Base-by-base conservation (phyloP, 2,113 vertebrate species). In the Proterorhinus semilunaris region DNA sequence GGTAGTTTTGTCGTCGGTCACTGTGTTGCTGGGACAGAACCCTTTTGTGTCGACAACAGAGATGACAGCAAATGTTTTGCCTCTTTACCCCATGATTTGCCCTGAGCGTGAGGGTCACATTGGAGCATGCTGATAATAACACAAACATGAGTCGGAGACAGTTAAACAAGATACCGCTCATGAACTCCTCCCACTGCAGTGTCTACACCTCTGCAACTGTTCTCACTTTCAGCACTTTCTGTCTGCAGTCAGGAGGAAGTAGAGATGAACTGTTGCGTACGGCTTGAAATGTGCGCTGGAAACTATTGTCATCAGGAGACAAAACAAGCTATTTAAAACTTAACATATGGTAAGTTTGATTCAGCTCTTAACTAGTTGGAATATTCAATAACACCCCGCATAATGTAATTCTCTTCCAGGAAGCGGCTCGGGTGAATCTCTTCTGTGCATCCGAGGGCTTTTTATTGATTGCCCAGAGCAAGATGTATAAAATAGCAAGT, bases 161-260 rank as follows among this genome's bases (percentile, higher is more conserved):
- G 36, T 69, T 66, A 65, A 44, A 58, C 16, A 64, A 74, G 69
- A 76, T 66, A 51, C 50, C 67, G 27, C 47, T 51, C 68, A 57
- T 53, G 16, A 71, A 36, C 78, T 61, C 82, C 79, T 69, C 83
- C 82, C 78, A 68, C 74, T 9, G 13, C 58, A 17, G 27, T 62
- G 47, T 12, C 50, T 13, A 17, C 69, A 50, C 74, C 51, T 65
- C 57, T 80, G 27, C 75, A 72, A 10, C 69, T 10, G 44, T 43
- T 61, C 64, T 77, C 75, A 55, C 65, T 89, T 47, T 66, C 76
- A 78, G 6, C 27, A 61, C 66, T 76, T 12, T 77, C 10, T 9
- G 6, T 69, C 75, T 89, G 84, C 75, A 79, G 85, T 85, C 27
- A 36, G 10, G 90, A 92, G 92, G 92, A 92, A 92, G 89, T 90